These are phyloP conservation scores for Galerucella nymphaeae DNA, from an alignment of 2,888 invertebrate species.

Conservation along the genomic window DNA sequence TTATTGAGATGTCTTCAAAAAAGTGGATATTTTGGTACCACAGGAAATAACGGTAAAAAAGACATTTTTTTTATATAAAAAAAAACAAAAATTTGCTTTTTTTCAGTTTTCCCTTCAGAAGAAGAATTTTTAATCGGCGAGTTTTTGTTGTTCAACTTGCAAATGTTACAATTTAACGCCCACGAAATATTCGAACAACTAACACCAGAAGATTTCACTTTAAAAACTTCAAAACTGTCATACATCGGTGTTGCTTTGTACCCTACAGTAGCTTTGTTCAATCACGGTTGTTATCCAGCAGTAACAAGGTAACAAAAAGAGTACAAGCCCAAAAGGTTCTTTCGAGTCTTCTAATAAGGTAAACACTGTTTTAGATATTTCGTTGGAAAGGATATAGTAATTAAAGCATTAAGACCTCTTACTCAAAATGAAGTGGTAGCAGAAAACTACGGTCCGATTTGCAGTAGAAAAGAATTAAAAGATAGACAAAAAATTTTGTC, in stretches of 20 bases:
- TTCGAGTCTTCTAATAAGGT: too few species aligned
- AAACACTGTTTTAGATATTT: slow-evolving; percentile 72
- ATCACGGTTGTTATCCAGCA: slow-evolving; percentile 86
- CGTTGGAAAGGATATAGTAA: slow-evolving; percentile 77
- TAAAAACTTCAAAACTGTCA: slow-evolving; percentile 67
- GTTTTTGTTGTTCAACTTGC: slow-evolving; percentile 76
- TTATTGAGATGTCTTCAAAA: slow-evolving; percentile 77
- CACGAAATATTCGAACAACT: slow-evolving; percentile 83
- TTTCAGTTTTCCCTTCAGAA: slow-evolving; percentile 62
- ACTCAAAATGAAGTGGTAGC: slow-evolving; percentile 75
- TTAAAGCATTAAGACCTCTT: slow-evolving; percentile 76
- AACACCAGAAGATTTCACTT: slow-evolving; percentile 65
- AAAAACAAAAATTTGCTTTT: slow-evolving; percentile 10
- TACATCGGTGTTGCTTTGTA: slow-evolving; percentile 80
- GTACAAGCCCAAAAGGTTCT: neutral
- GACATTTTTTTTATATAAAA: neutral
- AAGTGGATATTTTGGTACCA: slow-evolving; percentile 71
- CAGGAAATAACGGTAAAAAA: slow-evolving; percentile 46
- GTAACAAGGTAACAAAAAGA: slow-evolving; percentile 73
- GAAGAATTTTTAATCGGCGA: slow-evolving; percentile 73
- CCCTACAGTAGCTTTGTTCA: slow-evolving; percentile 81
- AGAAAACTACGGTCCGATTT: slow-evolving; percentile 88
- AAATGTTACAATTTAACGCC: slow-evolving; percentile 86
- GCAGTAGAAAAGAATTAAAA: slow-evolving; percentile 68
- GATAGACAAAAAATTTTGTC: slow-evolving; percentile 74